Percentiles rank a stretch among this genome's conserved stretches.
Evolutionary conservation across 2,797 vertebrate species (phyloP).

Genomic region (Peromyscus melanophrys): DNA sequence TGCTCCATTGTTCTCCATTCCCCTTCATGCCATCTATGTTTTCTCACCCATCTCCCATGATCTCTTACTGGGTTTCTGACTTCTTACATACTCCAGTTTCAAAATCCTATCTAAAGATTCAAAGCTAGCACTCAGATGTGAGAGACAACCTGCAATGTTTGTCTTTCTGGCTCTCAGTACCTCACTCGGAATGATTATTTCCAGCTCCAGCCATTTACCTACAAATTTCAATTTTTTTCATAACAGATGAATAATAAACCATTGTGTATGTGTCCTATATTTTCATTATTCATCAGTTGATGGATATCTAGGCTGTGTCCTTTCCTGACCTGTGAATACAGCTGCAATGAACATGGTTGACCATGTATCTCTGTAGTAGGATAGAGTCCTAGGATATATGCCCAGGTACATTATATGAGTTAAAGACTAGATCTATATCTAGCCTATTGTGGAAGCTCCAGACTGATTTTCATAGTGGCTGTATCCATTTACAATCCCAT

Average conservation of each 20-base stretch:
- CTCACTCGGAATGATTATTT: background rate
- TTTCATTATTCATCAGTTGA: background rate
- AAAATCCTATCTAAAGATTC: background rate
- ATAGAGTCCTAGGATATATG: background rate
- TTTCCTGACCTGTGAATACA: background rate
- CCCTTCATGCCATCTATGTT: background rate
- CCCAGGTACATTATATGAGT: background rate
- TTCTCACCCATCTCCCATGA: background rate
- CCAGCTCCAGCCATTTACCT: background rate
- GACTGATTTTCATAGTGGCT: background rate
- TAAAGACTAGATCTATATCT: background rate
- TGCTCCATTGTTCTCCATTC: background rate
- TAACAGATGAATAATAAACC: background rate
- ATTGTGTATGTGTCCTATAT: background rate
- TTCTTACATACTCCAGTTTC: background rate
- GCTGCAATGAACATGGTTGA: background rate
- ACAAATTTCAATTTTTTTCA: background rate
- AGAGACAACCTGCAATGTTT: background rate
- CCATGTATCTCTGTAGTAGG: too few species aligned
- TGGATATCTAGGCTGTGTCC: background rate
- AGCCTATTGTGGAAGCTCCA: background rate
- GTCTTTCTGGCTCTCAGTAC: background rate
- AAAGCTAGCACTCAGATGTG: background rate
- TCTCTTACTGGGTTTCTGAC: too few species aligned
- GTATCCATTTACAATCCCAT: background rate